Conservation (phyloP, 2,797 vertebrate species). For the Cygnus olor region DNA sequence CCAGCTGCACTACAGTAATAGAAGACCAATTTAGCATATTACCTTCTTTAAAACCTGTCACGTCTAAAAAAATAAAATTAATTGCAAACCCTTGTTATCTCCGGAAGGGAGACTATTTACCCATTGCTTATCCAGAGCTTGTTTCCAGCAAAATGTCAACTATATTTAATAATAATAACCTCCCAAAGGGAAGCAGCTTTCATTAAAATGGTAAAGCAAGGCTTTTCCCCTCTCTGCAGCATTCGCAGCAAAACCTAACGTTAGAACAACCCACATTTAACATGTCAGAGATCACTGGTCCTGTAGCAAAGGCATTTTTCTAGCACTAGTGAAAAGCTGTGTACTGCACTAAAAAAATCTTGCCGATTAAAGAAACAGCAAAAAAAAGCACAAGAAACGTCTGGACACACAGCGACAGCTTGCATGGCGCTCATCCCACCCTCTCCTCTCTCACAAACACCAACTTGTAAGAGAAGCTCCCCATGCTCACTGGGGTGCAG, state of each 20-base stretch:
- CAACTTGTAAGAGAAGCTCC: neutral
- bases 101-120: neutral
- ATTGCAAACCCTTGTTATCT: neutral
- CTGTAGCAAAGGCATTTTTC: neutral
- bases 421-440: neutral
- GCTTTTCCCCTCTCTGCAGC: neutral
- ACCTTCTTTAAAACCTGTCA: neutral
- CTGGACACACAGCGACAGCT: rapidly evolving
- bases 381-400: neutral
- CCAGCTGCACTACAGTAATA: constrained; percentile 50
- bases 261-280: neutral
- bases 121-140: neutral
- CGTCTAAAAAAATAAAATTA: neutral
- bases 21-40: neutral
- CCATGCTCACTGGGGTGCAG: neutral
- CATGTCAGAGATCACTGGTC: neutral
- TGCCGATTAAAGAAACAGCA: rapidly evolving
- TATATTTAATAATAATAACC: neutral
- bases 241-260: neutral
- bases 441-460: neutral
- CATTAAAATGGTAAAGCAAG: neutral
- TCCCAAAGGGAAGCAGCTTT: neutral
- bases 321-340: neutral
- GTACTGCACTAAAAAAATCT: neutral
- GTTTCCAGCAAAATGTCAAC: constrained; percentile 16